Evolutionary conservation across 2,888 invertebrate species (phyloP).

Genomic region (Pimpla rufipes): DNA sequence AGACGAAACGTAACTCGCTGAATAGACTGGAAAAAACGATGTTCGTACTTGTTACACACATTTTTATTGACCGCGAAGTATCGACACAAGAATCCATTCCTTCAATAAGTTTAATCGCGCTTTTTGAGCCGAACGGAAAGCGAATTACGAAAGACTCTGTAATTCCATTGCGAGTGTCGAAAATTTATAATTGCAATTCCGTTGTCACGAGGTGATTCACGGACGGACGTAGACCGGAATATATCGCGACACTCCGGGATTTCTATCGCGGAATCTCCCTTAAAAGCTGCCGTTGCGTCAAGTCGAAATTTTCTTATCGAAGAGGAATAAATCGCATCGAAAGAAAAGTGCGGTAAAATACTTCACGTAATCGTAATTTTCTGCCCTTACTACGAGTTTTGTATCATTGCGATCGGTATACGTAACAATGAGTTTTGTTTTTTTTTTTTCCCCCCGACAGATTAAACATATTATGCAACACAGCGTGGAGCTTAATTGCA

Average conservation of each 20-base stretch:
- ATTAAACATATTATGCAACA: conserved; percentile 53
- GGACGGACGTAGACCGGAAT: conserved; percentile 60
- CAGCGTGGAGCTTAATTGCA: conserved; percentile 44
- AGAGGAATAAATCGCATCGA: conserved; percentile 42
- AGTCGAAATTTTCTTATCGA: conserved; percentile 23
- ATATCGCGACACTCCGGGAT: conserved; percentile 39
- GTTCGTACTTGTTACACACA: conserved; percentile 43
- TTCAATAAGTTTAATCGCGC: conserved; percentile 17
- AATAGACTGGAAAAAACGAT: not conserved
- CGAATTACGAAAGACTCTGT: not conserved
- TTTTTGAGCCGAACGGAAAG: not conserved
- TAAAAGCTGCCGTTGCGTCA: conserved; percentile 1
- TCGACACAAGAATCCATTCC: conserved; percentile 47
- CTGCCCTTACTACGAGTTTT: conserved; percentile 22
- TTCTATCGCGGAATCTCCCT: not conserved
- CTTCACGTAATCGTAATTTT: conserved; percentile 28
- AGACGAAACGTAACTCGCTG: not conserved
- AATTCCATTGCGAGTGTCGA: not conserved
- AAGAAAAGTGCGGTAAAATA: conserved; percentile 21
- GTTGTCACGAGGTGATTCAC: conserved; percentile 43
- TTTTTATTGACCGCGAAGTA: conserved; percentile 51
- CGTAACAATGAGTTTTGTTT: conserved; percentile 55
- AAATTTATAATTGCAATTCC: conserved; percentile 24
- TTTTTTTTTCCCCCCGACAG: conserved; percentile 18
- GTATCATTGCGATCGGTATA: conserved; percentile 18